A percentile compares a stretch with the other conserved stretches of the same genome.
These are phyloP conservation scores for Hedya salicella DNA, from an alignment of 2,888 invertebrate genomes.

Conservation along the genomic window DNA sequence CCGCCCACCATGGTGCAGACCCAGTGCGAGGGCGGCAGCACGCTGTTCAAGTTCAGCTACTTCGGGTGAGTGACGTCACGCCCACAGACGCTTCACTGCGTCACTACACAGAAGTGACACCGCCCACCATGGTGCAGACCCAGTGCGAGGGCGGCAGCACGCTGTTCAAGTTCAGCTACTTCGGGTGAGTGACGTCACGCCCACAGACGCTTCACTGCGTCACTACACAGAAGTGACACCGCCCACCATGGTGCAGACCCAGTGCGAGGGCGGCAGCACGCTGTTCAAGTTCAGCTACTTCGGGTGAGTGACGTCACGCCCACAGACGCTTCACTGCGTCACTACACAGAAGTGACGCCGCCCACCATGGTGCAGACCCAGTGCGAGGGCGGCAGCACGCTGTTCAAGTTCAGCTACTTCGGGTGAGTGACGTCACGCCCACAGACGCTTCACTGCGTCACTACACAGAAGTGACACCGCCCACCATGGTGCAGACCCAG, in stretches of 20 bases:
- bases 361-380: too few species aligned
- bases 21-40: conserved; percentile 99
- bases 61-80: conserved; percentile 91
- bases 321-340: too few species aligned
- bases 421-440: too few species aligned
- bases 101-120: conserved; percentile 96
- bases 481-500: too few species aligned
- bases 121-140: conserved; percentile 99
- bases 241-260: conserved; percentile 99
- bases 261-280: conserved; percentile 99
- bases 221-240: conserved; percentile 97
- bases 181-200: conserved; percentile 89
- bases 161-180: conserved; percentile 94
- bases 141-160: conserved; percentile 99
- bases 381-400: too few species aligned
- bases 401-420: too few species aligned
- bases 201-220: conserved; percentile 87
- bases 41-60: conserved; percentile 94
- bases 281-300: conserved; percentile 95
- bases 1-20: conserved; percentile 99
- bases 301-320: conserved; percentile 91
- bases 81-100: too few species aligned
- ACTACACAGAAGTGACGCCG: too few species aligned
- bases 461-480: too few species aligned
- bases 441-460: too few species aligned